These are phyloP conservation scores for Macrocentrus cingulum DNA, from an alignment of 1,140 invertebrate species.

Conservation along the genomic window DNA sequence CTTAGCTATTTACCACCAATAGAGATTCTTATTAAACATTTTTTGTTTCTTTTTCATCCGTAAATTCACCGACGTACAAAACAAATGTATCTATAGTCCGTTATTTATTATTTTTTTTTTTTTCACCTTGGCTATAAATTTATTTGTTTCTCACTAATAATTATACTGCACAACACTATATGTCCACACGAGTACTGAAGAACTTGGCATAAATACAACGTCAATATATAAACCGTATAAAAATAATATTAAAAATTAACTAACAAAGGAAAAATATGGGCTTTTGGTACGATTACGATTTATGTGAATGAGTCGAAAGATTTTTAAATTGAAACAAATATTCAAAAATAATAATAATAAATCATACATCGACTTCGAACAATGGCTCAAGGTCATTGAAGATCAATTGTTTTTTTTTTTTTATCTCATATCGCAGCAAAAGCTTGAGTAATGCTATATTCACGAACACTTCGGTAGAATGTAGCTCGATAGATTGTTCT, in stretches of 20 bases:
- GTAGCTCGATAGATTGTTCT: too few species aligned
- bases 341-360: neutral
- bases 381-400: too few species aligned
- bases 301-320: neutral
- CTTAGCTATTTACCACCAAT: neutral
- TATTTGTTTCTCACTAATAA: too few species aligned
- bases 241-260: constrained; percentile 6
- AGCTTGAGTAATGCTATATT: too few species aligned
- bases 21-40: constrained; percentile 7
- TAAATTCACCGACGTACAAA: neutral
- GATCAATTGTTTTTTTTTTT: too few species aligned
- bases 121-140: too few species aligned
- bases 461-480: too few species aligned
- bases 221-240: neutral
- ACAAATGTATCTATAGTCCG: neutral
- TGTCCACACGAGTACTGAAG: too few species aligned
- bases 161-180: neutral
- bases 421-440: too few species aligned
- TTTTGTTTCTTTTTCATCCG: neutral
- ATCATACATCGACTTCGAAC: too few species aligned
- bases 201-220: neutral
- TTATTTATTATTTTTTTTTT: neutral
- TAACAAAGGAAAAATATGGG: neutral
- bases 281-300: neutral
- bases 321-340: neutral